A percentile compares a stretch with the other conserved stretches of the same genome.
These are phyloP conservation scores for Pollachius pollachius DNA, from an alignment of 2,113 vertebrate genomes.

Conservation along the genomic window DNA sequence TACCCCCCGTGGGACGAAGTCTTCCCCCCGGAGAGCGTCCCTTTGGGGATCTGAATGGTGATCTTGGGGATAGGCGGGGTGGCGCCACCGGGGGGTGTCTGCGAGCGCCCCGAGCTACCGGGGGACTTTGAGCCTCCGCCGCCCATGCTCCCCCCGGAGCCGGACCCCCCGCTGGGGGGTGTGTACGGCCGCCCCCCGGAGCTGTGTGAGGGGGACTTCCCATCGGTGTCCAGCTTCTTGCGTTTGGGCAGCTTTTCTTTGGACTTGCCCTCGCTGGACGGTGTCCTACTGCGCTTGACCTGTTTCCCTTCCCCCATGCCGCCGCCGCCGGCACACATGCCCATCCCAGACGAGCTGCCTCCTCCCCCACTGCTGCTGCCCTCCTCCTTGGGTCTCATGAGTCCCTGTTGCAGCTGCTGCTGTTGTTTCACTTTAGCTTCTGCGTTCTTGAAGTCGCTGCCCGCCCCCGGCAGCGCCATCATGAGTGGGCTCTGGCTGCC, in stretches of 20 bases:
- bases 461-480: conserved; percentile 54
- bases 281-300: conserved; percentile 91
- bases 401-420: conserved; percentile 53
- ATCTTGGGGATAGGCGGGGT: conserved; percentile 97
- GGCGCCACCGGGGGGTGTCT: conserved; percentile 91
- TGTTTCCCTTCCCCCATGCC: conserved; percentile 83
- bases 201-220: conserved; percentile 94
- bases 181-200: conserved; percentile 90
- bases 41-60: conserved; percentile 96
- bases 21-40: conserved; percentile 91
- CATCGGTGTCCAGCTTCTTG: conserved; percentile 92
- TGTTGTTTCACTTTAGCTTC: conserved; percentile 79
- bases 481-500: conserved; percentile 87
- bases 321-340: conserved; percentile 66
- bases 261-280: conserved; percentile 93
- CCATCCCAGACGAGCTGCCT: conserved; percentile 76
- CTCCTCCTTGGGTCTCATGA: conserved; percentile 75
- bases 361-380: conserved; percentile 70
- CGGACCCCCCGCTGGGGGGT: conserved; percentile 88
- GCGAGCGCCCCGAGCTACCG: conserved; percentile 90
- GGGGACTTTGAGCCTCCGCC: conserved; percentile 94
- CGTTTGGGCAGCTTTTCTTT: conserved; percentile 96
- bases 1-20: conserved; percentile 92
- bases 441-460: conserved; percentile 74
- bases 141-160: conserved; percentile 78